Evolutionary conservation across 2,797 vertebrate genomes (phyloP), one percentile per base, ranked within the genome.

Genomic region (Agapornis canus): DNA sequence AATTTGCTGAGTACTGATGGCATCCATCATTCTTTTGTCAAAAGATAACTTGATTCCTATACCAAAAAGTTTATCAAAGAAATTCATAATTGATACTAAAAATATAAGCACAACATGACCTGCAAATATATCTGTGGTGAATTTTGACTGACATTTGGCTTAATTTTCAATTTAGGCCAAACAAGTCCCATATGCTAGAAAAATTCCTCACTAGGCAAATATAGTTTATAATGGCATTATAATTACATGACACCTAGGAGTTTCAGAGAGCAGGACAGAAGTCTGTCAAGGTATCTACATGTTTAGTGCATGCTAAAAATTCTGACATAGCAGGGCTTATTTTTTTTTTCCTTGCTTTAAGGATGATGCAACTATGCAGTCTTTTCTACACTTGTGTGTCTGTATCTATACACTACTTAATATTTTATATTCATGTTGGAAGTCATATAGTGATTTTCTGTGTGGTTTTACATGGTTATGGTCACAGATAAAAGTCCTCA

Each of bases 21-120:
- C 23, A 94, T 92, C 87, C 82, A 89, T 94, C 88, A 69, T 79
- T 93, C 49, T 81, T 92, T 69, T 78, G 76, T 69, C 84, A 95
- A 61, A 21, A 93, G 52, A 76, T 91, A 89, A 92, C 42, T 71
- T 64, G 16, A 85, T 81, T 95, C 61, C 26, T 82, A 71, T 31
- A 80, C 40, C 47, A 60, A 83, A 92, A 93, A 88, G 5, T 13
- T 92, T 39, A 87, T 68, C 64, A 83, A 85, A 85, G 49, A 87
- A 85, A 80, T 72, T 56, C 65, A 52, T 57, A 56, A 32, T 11
- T 70, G 7, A 23, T 48, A 31, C 31, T 79, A 52, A 86, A 84
- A 77, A 42, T 49, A 65, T 0, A 1, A 71, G 16, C 6, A 43
- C 25, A 56, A 21, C 7, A 42, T 54, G 82, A 37, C 20, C n/a